Conservation (phyloP, 2,888 invertebrate genomes). For the Leucoptera coffeella region DNA sequence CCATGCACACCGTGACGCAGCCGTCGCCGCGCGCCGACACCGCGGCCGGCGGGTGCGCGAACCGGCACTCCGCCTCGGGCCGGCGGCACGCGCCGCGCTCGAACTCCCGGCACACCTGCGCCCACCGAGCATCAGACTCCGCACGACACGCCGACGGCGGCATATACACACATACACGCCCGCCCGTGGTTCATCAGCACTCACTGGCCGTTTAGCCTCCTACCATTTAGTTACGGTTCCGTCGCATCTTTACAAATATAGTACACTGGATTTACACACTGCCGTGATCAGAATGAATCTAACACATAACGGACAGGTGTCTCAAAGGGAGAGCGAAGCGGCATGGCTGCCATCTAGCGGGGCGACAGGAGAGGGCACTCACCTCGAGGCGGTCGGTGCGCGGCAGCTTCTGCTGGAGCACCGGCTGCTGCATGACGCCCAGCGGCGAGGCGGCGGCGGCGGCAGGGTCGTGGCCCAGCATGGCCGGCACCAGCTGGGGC, state of each 20-base stretch:
- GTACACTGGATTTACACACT: conserved; percentile 4
- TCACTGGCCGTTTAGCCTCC: conserved; percentile 10
- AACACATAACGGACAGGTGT: too few relatives aligned
- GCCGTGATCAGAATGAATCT: too few relatives aligned
- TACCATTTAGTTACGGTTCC: conserved; percentile 25
- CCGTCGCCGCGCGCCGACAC: conserved; percentile 96
- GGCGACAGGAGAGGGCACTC: too few relatives aligned
- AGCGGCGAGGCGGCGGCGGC: conserved; percentile 71
- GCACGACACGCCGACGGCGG: conserved; percentile 24
- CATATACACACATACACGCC: conserved; percentile 40
- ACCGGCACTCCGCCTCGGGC: conserved; percentile 96
- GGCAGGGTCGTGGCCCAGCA: conserved; percentile 84
- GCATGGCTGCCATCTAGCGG: too few relatives aligned
- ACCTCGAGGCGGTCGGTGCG: conserved; percentile 96
- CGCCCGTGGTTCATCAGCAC: conserved; percentile 13
- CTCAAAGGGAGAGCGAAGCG: too few relatives aligned
- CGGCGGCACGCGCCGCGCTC: conserved; percentile 98
- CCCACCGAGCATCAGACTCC: conserved; percentile 6
- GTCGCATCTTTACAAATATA: conserved; percentile 42
- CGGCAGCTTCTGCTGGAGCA: conserved; percentile 90
- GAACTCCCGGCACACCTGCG: conserved; percentile 97
- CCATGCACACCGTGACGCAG: conserved; percentile 99
- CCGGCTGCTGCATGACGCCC: conserved; percentile 79
- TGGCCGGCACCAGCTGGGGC: conserved; percentile 82
- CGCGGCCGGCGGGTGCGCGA: conserved; percentile 97